Evolutionary conservation across 2,113 vertebrate species (phyloP).

Genomic region (Melanotaenia duboulayi): DNA sequence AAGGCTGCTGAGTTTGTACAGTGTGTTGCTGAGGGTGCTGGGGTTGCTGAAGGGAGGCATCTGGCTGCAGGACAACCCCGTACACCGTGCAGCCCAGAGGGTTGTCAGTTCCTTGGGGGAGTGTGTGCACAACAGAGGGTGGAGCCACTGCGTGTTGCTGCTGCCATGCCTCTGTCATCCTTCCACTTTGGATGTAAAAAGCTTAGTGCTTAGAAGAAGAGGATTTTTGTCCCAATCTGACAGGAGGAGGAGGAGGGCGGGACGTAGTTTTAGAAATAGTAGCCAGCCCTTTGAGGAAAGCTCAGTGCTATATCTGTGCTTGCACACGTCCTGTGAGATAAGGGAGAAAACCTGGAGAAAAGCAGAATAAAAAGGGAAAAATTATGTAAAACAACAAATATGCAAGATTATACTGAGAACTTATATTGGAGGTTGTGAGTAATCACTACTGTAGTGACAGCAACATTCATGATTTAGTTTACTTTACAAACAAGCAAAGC

Average conservation of each 20-base stretch:
- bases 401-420: background rate
- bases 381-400: background rate
- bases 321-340: constrained; percentile 25
- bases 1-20: constrained; percentile 80
- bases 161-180: constrained; percentile 87
- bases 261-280: constrained; percentile 23
- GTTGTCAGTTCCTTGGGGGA: constrained; percentile 88
- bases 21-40: constrained; percentile 86
- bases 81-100: constrained; percentile 92
- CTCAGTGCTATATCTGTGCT: background rate
- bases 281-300: background rate
- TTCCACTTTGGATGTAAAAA: constrained; percentile 70
- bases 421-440: background rate
- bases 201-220: constrained; percentile 44
- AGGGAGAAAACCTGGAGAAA: constrained; percentile 31
- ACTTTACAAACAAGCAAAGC: background rate
- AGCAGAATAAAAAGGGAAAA: background rate
- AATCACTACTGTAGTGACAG: background rate
- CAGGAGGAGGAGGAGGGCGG: background rate
- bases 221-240: constrained; percentile 20
- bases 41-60: constrained; percentile 86
- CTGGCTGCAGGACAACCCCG: constrained; percentile 92
- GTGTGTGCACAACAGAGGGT: constrained; percentile 89
- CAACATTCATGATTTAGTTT: background rate
- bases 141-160: constrained; percentile 84